A percentile compares a stretch with the other conserved stretches of the same genome.
Evolutionary conservation across 2,888 invertebrate species (phyloP).

Genomic region (Aphodius granarius): DNA sequence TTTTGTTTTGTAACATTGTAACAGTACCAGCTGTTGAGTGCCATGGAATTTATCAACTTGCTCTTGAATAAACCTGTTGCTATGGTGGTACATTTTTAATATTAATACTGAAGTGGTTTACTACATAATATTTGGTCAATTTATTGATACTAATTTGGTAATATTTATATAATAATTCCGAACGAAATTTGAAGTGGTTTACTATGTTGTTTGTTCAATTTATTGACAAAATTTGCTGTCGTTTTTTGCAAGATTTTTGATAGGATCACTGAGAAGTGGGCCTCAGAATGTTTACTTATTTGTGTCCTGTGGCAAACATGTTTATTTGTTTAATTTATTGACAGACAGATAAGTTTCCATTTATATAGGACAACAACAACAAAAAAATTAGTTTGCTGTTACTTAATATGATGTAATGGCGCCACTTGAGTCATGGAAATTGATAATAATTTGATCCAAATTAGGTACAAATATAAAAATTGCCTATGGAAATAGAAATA

Average conservation of each 20-base stretch:
- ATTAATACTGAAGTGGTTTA: no score
- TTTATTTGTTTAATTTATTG: background rate
- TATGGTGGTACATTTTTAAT: no score
- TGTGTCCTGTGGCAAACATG: background rate
- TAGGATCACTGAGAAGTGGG: background rate
- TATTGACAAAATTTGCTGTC: background rate
- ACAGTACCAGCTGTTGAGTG: background rate
- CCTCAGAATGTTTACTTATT: background rate
- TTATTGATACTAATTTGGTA: no score
- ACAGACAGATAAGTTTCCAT: background rate
- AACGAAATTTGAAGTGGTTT: background rate
- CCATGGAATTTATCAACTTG: background rate
- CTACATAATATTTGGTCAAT: no score
- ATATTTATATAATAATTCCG: background rate
- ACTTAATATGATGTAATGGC: background rate
- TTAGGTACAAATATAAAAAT: background rate
- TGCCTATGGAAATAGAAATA: background rate
- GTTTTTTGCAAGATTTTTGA: background rate
- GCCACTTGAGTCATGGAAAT: background rate
- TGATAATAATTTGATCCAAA: background rate
- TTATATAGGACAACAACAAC: background rate
- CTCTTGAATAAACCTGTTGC: background rate
- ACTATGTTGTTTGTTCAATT: background rate
- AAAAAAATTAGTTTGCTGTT: background rate
- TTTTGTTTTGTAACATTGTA: background rate